A percentile compares a stretch with the other conserved stretches of the same genome.
These are phyloP conservation scores for Eulacestoma nigropectus DNA, from an alignment of 2,113 vertebrate genomes.

Conservation along the genomic window DNA sequence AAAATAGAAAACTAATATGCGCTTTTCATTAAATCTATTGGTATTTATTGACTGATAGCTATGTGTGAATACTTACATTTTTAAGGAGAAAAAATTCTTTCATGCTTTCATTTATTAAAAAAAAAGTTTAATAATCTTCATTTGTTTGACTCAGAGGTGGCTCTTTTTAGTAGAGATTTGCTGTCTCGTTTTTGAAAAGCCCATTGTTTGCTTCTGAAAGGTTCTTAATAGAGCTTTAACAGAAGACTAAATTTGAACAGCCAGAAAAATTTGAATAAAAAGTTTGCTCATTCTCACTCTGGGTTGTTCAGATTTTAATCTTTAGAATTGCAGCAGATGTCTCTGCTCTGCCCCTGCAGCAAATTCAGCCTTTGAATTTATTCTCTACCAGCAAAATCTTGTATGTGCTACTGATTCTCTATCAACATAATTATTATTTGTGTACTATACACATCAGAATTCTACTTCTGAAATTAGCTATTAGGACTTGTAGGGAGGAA, in stretches of 20 bases:
- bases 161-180: constrained; percentile 20
- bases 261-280: background rate
- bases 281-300: background rate
- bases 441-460: background rate
- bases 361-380: background rate
- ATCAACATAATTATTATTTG: background rate
- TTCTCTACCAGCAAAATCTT: background rate
- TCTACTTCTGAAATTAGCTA: background rate
- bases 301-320: background rate
- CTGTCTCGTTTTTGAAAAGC: constrained; percentile 45
- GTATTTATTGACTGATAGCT: constrained; percentile 19
- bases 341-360: background rate
- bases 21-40: background rate
- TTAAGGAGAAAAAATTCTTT: background rate
- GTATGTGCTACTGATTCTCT: background rate
- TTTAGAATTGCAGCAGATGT: background rate
- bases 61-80: background rate
- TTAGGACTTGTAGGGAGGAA: background rate
- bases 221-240: constrained; percentile 15
- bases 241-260: constrained; percentile 19
- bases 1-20: constrained; percentile 13
- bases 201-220: constrained; percentile 31
- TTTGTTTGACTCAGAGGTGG: background rate
- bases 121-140: constrained; percentile 9
- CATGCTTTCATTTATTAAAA: background rate